Conservation (phyloP, 2,113 vertebrate species). For the Serinus canaria region DNA sequence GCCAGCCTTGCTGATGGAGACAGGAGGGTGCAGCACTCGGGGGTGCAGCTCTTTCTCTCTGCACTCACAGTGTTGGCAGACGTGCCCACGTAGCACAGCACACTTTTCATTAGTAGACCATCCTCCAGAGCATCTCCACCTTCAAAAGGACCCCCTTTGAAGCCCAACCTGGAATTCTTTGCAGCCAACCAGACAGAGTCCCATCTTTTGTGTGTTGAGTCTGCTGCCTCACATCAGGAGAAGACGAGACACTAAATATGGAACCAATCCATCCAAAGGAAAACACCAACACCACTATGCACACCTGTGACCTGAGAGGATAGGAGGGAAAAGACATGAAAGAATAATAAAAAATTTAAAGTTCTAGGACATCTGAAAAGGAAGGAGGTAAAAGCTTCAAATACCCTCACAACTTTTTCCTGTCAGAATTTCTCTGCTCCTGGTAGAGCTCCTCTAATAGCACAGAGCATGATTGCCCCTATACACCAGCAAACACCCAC, state of each 20-base stretch:
- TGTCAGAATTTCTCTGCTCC: not conserved
- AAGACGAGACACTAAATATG: not conserved
- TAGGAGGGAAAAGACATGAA: not conserved
- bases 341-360: not conserved
- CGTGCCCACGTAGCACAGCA: fast-evolving
- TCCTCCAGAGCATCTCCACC: not conserved
- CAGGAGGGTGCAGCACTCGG: fast-evolving
- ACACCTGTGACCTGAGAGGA: not conserved
- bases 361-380: not conserved
- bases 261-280: not conserved
- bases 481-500: fast-evolving
- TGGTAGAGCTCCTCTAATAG: not conserved
- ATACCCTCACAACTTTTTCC: not conserved
- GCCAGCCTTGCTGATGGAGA: too few species aligned
- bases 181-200: fast-evolving
- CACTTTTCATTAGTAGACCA: not conserved
- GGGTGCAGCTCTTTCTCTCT: not conserved
- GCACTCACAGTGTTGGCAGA: not conserved
- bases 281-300: not conserved
- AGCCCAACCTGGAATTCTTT: not conserved
- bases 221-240: not conserved
- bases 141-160: not conserved
- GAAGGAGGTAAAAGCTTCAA: not conserved
- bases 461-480: not conserved
- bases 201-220: fast-evolving